A percentile compares a stretch with the other conserved stretches of the same genome.
phyloP scores from a whole-genome alignment of 2,888 invertebrate genomes.

The Fragum whitleyi region DNA sequence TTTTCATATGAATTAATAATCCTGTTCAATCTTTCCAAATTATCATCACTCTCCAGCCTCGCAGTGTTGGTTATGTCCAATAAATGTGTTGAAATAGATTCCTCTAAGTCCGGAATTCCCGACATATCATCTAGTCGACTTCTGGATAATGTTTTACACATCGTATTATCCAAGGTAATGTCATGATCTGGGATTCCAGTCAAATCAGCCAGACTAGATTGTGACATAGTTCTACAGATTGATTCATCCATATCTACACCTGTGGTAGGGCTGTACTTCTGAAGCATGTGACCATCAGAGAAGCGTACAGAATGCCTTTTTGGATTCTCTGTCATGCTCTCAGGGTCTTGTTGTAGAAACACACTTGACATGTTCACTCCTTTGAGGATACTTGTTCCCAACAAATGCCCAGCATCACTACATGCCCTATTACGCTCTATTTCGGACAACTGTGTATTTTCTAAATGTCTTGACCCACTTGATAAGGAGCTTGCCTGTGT shows the following conservation, averaged over 20 bases:
- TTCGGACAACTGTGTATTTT: not conserved
- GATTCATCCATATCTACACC: not conserved
- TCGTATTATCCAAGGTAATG: not conserved
- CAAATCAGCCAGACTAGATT: not conserved
- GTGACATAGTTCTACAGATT: not conserved
- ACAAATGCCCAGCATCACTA: not conserved
- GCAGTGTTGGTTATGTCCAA: constrained; percentile 1
- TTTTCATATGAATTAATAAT: constrained; percentile 42
- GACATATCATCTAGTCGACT: constrained; percentile 11
- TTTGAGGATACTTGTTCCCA: not conserved
- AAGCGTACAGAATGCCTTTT: not conserved
- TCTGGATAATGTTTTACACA: constrained; percentile 9
- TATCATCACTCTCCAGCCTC: not conserved
- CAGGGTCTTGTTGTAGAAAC: not conserved
- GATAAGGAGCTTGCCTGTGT: not conserved
- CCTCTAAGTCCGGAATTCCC: not conserved
- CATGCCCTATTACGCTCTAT: not conserved
- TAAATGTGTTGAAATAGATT: not conserved
- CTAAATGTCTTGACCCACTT: not conserved
- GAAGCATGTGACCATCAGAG: not conserved
- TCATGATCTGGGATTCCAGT: constrained; percentile 10
- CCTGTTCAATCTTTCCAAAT: constrained; percentile 1
- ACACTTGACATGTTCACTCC: not conserved
- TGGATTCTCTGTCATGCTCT: not conserved
- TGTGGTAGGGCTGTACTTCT: not conserved